Base-by-base conservation (phyloP, 1,140 invertebrate species). In the Anastrepha ludens region DNA sequence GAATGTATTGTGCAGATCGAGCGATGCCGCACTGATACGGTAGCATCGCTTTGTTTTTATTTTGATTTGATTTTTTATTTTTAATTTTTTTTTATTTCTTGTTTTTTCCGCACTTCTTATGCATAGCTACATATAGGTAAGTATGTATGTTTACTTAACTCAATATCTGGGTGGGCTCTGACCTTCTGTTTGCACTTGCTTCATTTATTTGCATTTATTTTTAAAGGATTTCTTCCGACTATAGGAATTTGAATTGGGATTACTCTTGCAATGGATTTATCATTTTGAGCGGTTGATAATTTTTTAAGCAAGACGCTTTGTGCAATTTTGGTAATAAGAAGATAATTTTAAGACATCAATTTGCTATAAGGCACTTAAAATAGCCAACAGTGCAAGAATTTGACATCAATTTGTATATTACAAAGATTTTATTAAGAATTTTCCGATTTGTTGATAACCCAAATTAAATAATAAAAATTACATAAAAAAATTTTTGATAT, bases 131-230 rank as follows among this genome's bases (percentile, higher is more conserved):
- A 29, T 29, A 29, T 29, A 29, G 1, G 29, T 29, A 29, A 29
- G 29, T 29, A 29, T 0, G 5, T 11, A 39, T 86, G 39, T 86
- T 86, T 86, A 17, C 59, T 62, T 39, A 62, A 60, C 13, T 62
- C 59, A 41, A 86, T 41, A 86, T 55, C 59, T 86, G 85, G 85
- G 85, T 86, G 85, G 85, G 55, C 85, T 86, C 29, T 29, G 15
- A 41, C 2, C 4, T 20, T 17, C 50, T 60, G 15, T 50, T 81
- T 81, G 41, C 39, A 81, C n/a, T 81, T 50, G 74, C 64, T 67
- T 20, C 64, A 67, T 15, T 39, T 67, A 41, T 81, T 81, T 55
- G 11, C 74, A 81, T 41, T 81, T 55, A 50, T 11, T 81, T 29
- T 50, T 67, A 29, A 67, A 67, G 20, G 6, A 55, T 81, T 50